Base-by-base conservation (phyloP, 2,888 invertebrate genomes). In the Rotaria macrura region DNA sequence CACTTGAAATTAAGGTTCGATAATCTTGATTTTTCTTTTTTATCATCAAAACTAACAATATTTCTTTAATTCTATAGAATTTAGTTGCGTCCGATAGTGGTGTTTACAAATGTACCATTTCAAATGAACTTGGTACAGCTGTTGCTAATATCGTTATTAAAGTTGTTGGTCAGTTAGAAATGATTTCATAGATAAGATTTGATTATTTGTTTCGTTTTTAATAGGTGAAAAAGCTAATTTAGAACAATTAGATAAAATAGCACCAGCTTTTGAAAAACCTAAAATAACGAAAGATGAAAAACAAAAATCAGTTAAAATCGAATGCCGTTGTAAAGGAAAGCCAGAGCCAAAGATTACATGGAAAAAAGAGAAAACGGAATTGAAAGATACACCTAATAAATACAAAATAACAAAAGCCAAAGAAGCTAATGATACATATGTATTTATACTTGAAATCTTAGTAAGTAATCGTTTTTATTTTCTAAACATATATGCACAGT, bases 21-120 rank as follows among this genome's bases (percentile, higher is more conserved):
- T n/a, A 9, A 47, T 49, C 4, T 34, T 43, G 29, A 3, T 5
- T 83, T 83, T 17, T 25, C 20, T 25, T 83, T 10, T 9, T 43
- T 79, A 0, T 23, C 3, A 20, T 4, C 34, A 20, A 29, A 34
- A 52, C 7, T 23, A n/a, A 84, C 7, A 40, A n/a, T n/a, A n/a
- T n/a, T 72, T 52, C 74, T 54, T 47, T 1, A 47, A 40, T 34
- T 20, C 5, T 57, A 57, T 23, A 85, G 85, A 84, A 84, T 87
- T 72, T 74, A 65, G 83, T 65, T 49, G 43, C 43, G 52, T 52
- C 79, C 89, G 98, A 99, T 92, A 97, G 97, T 89, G 99, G 98
- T 88, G 93, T 97, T 87, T 99, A 98, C 93, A 97, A 97, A 92
- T 97, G 98, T 87, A 87, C 88, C 34, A 88, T 90, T 29, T 65